A percentile compares a stretch with the other conserved stretches of the same genome.
These are phyloP conservation scores for Phalacrocorax carbo DNA, from an alignment of 2,113 vertebrate species.

Conservation along the genomic window DNA sequence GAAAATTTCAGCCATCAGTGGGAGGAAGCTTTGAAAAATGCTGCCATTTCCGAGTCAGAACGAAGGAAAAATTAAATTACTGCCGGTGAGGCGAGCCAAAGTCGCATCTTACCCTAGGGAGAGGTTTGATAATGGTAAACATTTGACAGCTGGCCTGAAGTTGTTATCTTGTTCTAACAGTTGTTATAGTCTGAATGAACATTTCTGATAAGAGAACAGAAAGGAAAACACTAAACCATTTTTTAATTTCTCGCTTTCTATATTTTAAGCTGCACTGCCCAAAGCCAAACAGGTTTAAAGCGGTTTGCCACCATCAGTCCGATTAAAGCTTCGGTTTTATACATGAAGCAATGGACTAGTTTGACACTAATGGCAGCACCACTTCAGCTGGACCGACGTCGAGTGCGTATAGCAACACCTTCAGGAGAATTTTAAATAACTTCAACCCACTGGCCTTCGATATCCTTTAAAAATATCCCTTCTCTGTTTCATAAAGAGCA, in stretches of 20 bases:
- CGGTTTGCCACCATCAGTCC: constrained; percentile 26
- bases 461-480: not conserved
- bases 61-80: constrained; percentile 86
- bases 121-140: constrained; percentile 84
- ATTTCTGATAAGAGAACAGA: constrained; percentile 80
- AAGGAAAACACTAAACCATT: constrained; percentile 67
- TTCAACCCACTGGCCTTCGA: not conserved
- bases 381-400: not conserved
- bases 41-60: constrained; percentile 84
- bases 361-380: not conserved
- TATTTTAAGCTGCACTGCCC: constrained; percentile 41
- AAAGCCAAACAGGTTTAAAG: constrained; percentile 64
- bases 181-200: constrained; percentile 81
- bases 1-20: constrained; percentile 83
- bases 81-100: constrained; percentile 83
- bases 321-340: not conserved
- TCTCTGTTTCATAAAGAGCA: not conserved
- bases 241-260: constrained; percentile 71
- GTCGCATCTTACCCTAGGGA: constrained; percentile 82
- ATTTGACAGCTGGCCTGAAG: constrained; percentile 85
- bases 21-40: constrained; percentile 80
- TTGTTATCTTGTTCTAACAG: constrained; percentile 83
- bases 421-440: not conserved
- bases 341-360: not conserved
- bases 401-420: not conserved